Evolutionary conservation across 1,140 invertebrate genomes (phyloP).

Genomic region (Daktulosphaira vitifoliae): DNA sequence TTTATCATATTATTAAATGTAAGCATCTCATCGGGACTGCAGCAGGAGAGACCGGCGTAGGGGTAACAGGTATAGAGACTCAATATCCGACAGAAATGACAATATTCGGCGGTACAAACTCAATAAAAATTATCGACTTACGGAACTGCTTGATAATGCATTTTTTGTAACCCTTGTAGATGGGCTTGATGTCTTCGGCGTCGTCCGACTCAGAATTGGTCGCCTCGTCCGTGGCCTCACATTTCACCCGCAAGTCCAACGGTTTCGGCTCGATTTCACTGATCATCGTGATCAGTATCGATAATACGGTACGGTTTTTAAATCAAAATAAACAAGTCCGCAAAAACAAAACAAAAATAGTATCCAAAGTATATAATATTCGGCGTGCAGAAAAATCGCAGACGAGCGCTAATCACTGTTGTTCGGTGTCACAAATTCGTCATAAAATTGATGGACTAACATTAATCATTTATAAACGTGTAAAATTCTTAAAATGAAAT

Average conservation of each 20-base stretch:
- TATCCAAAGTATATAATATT: too few relatives aligned
- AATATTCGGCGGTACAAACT: too few relatives aligned
- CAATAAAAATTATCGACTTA: too few relatives aligned
- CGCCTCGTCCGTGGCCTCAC: constrained; percentile 13
- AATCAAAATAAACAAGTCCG: too few relatives aligned
- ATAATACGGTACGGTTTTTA: background rate
- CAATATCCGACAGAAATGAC: too few relatives aligned
- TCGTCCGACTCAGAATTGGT: constrained; percentile 24
- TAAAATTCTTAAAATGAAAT: too few relatives aligned
- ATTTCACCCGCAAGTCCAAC: constrained; percentile 31
- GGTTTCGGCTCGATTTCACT: constrained; percentile 28
- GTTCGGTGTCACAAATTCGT: too few relatives aligned
- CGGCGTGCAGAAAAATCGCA: constrained; percentile 4
- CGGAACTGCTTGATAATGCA: constrained; percentile 31
- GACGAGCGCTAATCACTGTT: too few relatives aligned
- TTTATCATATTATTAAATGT: background rate
- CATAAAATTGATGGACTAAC: too few relatives aligned
- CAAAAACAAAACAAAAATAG: too few relatives aligned
- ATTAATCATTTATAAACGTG: too few relatives aligned
- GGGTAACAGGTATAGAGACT: constrained; percentile 1
- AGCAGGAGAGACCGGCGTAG: background rate
- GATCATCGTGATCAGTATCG: constrained; percentile 15
- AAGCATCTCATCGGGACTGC: background rate
- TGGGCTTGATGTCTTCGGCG: constrained; percentile 23
- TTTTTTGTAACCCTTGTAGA: constrained; percentile 30